phyloP scores from a whole-genome alignment of 92 coral and sea anemone species.

The Heteractis magnifica region DNA sequence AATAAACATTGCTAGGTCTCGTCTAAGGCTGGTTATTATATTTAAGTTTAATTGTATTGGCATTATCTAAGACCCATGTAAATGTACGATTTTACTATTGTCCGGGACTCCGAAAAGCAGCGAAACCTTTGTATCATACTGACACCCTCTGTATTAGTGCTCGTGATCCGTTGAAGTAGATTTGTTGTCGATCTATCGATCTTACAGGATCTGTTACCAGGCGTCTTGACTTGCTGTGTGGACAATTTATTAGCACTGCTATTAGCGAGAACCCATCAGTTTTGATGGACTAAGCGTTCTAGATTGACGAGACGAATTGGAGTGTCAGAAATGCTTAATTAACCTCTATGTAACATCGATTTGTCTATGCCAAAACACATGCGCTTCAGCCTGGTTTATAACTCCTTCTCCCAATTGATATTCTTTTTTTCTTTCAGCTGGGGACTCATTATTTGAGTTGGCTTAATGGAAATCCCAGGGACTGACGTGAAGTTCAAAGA shows the following conservation, averaged over 20 bases:
- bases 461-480: constrained; percentile 1
- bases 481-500: not conserved
- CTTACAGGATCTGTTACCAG: not conserved
- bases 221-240: not conserved
- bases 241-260: not conserved
- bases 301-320: constrained; percentile 1
- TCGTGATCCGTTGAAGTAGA: constrained; percentile 5
- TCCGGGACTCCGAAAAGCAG: not conserved
- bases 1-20: not conserved
- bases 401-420: not conserved
- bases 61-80: not conserved
- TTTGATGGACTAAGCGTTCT: not conserved
- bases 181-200: not conserved
- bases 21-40: not conserved
- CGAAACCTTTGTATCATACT: not conserved
- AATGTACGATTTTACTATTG: not conserved
- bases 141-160: not conserved
- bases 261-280: not conserved
- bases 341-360: constrained; percentile 18
- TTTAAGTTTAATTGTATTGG: not conserved
- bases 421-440: constrained; percentile 5
- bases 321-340: constrained; percentile 11
- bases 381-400: constrained; percentile 1
- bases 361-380: constrained; percentile 4
- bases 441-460: not conserved